Conservation (phyloP, 1,140 invertebrate species). For the Listronotus bonariensis region DNA sequence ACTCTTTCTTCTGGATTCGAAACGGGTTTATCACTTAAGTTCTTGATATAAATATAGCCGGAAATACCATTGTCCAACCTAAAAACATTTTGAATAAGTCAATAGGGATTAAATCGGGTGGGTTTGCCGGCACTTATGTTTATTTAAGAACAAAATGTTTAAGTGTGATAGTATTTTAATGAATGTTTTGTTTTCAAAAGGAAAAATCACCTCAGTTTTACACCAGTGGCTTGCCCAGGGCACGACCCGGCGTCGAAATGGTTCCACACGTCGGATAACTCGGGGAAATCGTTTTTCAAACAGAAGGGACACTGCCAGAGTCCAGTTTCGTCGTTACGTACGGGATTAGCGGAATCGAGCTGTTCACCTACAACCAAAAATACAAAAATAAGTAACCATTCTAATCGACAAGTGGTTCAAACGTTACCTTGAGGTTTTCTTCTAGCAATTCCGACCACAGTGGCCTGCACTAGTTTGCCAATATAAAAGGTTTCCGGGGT, state of each 20-base stretch:
- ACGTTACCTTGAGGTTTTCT: slow-evolving; percentile 77
- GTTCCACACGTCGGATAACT: slow-evolving; percentile 96
- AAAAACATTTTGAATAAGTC: not conserved
- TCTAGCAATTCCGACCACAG: slow-evolving; percentile 77
- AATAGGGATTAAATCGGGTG: not conserved
- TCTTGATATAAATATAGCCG: slow-evolving; percentile 95
- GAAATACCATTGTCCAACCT: slow-evolving; percentile 91
- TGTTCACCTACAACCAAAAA: slow-evolving; percentile 67
- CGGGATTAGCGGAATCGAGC: slow-evolving; percentile 92
- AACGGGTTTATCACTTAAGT: slow-evolving; percentile 93
- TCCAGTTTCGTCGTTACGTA: slow-evolving; percentile 90
- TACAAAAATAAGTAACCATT: not conserved
- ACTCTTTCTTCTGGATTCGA: slow-evolving; percentile 93
- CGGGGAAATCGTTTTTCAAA: slow-evolving; percentile 92
- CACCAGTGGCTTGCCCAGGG: slow-evolving; percentile 92
- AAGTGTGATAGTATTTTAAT: no score
- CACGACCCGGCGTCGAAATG: slow-evolving; percentile 96
- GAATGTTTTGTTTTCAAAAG: not conserved
- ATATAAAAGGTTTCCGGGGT: slow-evolving; percentile 93
- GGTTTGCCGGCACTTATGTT: not conserved
- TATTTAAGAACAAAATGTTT: not conserved
- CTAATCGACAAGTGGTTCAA: not conserved
- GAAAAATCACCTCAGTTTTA: slow-evolving; percentile 64
- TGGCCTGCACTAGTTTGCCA: slow-evolving; percentile 83
- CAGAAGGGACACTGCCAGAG: slow-evolving; percentile 98